These are phyloP conservation scores for Lepidocolaptes lacrymiger DNA, from an alignment of 2,797 vertebrate genomes.

Conservation along the genomic window DNA sequence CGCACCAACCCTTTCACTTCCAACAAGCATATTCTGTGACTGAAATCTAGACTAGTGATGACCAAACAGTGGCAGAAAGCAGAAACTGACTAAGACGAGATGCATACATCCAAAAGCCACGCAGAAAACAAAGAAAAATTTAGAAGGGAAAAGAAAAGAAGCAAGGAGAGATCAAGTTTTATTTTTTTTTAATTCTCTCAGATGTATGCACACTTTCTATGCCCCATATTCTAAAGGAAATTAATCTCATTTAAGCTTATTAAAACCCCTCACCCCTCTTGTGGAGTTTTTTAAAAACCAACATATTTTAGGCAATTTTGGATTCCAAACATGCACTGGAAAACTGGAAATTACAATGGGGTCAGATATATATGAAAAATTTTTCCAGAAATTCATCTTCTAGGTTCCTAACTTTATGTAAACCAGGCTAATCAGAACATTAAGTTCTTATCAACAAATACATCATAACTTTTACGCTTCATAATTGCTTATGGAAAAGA, in stretches of 20 bases:
- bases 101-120: not conserved
- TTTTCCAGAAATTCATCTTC: not conserved
- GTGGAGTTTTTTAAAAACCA: not conserved
- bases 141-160: not conserved
- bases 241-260: not conserved
- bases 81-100: not conserved
- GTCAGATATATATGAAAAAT: not conserved
- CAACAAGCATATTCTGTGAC: not conserved
- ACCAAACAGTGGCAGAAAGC: not conserved
- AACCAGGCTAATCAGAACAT: not conserved
- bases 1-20: not conserved
- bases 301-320: not conserved
- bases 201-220: not conserved
- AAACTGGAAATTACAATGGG: not conserved
- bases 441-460: not conserved
- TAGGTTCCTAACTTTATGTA: not conserved
- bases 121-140: not conserved
- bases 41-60: not conserved
- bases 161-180: not conserved
- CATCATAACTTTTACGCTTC: not conserved
- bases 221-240: not conserved
- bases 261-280: not conserved
- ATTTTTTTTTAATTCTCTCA: not conserved
- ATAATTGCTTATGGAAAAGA: not conserved
- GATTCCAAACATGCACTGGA: not conserved